Percentiles rank a stretch among this genome's conserved stretches.
Evolutionary conservation across 2,113 vertebrate species (phyloP).

Genomic region (Charadrius vociferus): DNA sequence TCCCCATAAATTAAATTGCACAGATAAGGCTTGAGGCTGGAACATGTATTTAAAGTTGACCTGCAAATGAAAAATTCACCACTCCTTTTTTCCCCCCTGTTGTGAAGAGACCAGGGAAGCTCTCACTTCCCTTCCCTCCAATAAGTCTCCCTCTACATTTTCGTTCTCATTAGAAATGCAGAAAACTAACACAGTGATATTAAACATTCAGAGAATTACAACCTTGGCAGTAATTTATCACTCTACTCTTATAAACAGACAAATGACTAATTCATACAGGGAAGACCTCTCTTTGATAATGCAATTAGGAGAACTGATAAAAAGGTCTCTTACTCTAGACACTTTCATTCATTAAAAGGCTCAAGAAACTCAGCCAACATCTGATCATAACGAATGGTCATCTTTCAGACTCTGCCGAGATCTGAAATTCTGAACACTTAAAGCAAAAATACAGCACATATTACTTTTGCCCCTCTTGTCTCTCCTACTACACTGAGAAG

Average conservation of each 20-base stretch:
- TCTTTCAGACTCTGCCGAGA: neutral
- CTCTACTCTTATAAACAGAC: neutral
- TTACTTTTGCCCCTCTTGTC: neutral
- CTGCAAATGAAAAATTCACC: conserved; percentile 58
- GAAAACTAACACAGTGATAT: neutral
- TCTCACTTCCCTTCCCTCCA: neutral
- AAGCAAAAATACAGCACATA: neutral
- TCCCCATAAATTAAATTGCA: neutral
- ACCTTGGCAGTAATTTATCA: neutral
- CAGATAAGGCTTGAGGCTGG: conserved; percentile 51
- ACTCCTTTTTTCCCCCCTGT: neutral
- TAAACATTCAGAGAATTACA: neutral
- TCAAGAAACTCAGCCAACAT: neutral
- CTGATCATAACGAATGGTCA: neutral
- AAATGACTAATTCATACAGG: neutral
- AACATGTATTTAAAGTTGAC: conserved; percentile 65
- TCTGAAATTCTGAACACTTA: neutral
- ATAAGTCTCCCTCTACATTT: neutral
- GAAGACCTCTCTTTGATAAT: neutral
- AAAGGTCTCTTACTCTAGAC: neutral
- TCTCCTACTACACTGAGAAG: neutral
- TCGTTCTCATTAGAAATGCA: neutral
- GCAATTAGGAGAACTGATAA: neutral
- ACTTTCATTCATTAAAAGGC: neutral
- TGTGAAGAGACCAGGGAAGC: neutral